Percentiles rank a stretch among this genome's conserved stretches.
phyloP scores from a whole-genome alignment of 2,113 vertebrate species.

The Eolophus roseicapilla region DNA sequence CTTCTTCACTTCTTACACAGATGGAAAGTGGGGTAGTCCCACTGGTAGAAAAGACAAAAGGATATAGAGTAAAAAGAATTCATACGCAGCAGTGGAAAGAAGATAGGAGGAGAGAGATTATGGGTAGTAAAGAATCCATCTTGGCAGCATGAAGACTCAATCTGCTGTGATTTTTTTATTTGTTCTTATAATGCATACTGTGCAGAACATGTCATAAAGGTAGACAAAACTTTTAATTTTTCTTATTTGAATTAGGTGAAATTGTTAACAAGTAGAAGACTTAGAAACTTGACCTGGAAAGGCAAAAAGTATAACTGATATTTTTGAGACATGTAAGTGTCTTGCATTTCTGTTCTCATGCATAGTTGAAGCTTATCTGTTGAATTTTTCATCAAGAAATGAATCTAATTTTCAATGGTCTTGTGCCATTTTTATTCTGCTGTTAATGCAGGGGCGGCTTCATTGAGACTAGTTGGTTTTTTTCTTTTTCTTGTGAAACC shows the following conservation, averaged over 20 bases:
- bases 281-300: not conserved
- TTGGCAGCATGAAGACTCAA: not conserved
- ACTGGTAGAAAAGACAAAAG: not conserved
- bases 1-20: not conserved
- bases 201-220: not conserved
- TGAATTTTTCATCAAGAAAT: not conserved
- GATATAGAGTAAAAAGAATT: not conserved
- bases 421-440: not conserved
- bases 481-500: constrained; percentile 4
- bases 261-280: not conserved
- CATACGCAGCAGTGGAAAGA: not conserved
- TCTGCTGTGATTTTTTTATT: not conserved
- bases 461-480: constrained; percentile 30
- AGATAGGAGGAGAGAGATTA: not conserved
- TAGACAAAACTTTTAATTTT: not conserved
- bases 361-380: not conserved
- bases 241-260: not conserved
- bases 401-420: not conserved
- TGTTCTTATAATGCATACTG: fast-evolving
- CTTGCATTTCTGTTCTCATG: not conserved
- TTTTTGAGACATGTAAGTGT: not conserved
- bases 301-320: not conserved
- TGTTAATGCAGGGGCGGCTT: constrained; percentile 23
- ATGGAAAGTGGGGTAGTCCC: not conserved
- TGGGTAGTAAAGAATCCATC: not conserved